These are phyloP conservation scores for Pyrrhia umbra DNA, from an alignment of 2,888 invertebrate species.

Conservation along the genomic window DNA sequence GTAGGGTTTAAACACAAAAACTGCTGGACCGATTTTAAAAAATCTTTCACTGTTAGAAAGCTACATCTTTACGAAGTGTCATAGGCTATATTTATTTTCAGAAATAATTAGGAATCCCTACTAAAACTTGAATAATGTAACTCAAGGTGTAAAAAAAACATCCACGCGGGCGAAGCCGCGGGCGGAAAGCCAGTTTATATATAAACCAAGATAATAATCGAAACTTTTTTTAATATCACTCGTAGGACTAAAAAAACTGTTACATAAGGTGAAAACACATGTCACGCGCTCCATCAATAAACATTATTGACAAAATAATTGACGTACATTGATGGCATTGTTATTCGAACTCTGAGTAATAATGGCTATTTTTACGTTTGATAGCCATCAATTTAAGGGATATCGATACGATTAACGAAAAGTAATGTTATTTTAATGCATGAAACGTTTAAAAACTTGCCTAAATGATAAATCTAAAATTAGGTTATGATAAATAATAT, in stretches of 20 bases:
- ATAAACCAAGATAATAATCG: constrained; percentile 2
- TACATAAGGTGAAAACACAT: constrained; percentile 12
- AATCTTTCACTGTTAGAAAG: too few species aligned
- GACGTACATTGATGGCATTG: constrained; percentile 16
- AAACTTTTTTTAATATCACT: constrained; percentile 19
- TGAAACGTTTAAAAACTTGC: not conserved
- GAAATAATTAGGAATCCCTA: too few species aligned
- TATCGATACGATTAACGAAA: not conserved
- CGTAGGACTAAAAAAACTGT: not conserved
- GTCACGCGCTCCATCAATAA: constrained; percentile 31
- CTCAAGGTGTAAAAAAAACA: too few species aligned
- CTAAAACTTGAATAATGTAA: too few species aligned
- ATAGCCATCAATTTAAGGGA: constrained; percentile 14
- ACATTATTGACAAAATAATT: constrained; percentile 52
- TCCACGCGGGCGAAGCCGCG: too few species aligned
- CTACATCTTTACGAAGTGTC: too few species aligned
- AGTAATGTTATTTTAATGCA: not conserved
- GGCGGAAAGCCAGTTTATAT: constrained; percentile 2
- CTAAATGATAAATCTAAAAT: too few species aligned
- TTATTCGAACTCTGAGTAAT: constrained; percentile 13
- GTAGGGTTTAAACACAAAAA: too few species aligned
- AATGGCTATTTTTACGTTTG: constrained; percentile 26
- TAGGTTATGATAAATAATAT: too few species aligned
- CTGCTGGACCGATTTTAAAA: too few species aligned
- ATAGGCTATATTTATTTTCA: too few species aligned